Base-by-base conservation (phyloP, 53 echinoderm and acorn worm genomes). In the Holothuria leucospilota region DNA sequence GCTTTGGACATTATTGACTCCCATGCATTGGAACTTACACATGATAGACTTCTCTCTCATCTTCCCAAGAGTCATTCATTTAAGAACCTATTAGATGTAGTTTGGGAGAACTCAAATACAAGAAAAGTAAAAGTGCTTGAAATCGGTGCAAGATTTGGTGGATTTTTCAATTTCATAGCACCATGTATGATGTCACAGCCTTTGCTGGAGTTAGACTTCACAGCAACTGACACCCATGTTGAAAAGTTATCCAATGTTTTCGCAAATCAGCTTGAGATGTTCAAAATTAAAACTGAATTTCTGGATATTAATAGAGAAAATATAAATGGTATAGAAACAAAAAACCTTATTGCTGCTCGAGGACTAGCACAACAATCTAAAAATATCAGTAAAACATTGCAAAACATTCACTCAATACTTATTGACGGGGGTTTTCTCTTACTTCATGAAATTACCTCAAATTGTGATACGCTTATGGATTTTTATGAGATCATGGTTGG, bases 11-110 rank as follows among this genome's bases (percentile, higher is more conserved):
- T 93, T 23, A 51, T 58, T 14, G 84, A 61, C 39, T 84, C 68
- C 20, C 65, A 64, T 18, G 29, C 69, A 24, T 53, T 52, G 24
- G 3, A 21, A 13, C 41, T 88, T 53, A 12, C 25, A 41, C 53
- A 39, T 61, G 88, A 92, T 86, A 88, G 90, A 56, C 72, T 87
- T 18, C 81, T 93, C 80, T 73, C 81, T 51, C 81, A 83, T 20
- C 85, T 93, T 14, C 49, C 84, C 5, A 49, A 87, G 21, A 88
- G 93, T 11, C 60, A 77, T 28, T 78, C 82, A 70, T 72, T 93
- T 49, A 63, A 63, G 27, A 63, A 15, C 20, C 8, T 63, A 0
- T 12, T 63, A 12, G 64, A 63, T 27, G 12, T 18, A 0, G 64
- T 63, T 27, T 63, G 64, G 64, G 64, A 63, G 20, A 63, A 63